Evolutionary conservation across 2,888 invertebrate genomes (phyloP).

Genomic region (Ochropleura leucogaster): DNA sequence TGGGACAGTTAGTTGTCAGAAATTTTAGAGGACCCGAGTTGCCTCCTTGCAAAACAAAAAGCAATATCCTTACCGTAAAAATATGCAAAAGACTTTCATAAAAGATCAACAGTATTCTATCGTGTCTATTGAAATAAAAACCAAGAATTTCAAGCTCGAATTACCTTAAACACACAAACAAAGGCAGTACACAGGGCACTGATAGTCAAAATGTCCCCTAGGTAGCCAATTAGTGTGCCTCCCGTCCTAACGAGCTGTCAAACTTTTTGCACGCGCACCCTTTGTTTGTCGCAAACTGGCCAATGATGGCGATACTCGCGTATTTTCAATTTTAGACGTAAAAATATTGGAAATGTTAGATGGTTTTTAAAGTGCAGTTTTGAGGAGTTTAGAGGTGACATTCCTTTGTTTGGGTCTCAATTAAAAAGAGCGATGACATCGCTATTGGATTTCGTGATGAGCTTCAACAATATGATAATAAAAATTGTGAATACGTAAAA

Average conservation of each 20-base stretch:
- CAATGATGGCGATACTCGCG: conserved; percentile 62
- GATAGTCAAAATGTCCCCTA: conserved; percentile 73
- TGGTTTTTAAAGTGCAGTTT: conserved; percentile 20
- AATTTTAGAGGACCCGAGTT: no score
- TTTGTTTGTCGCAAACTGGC: conserved; percentile 74
- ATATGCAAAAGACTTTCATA: neutral
- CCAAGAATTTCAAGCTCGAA: conserved; percentile 46
- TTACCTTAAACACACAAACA: conserved; percentile 61
- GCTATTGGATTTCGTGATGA: neutral
- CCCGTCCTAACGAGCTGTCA: conserved; percentile 84
- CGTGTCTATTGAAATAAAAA: conserved; percentile 39
- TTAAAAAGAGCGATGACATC: neutral
- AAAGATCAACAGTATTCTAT: conserved; percentile 23
- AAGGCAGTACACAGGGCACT: conserved; percentile 49
- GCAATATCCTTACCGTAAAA: neutral
- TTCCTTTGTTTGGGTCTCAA: neutral
- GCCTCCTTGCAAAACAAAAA: neutral
- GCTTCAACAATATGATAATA: neutral
- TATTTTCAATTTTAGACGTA: conserved; percentile 46
- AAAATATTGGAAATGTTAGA: conserved; percentile 42
- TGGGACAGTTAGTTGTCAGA: no score
- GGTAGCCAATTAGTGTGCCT: conserved; percentile 83
- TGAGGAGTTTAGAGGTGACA: conserved; percentile 15
- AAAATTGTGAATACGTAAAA: neutral
- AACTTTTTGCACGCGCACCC: conserved; percentile 82